Conservation (phyloP, 2,113 vertebrate genomes). For the Colaptes auratus region DNA sequence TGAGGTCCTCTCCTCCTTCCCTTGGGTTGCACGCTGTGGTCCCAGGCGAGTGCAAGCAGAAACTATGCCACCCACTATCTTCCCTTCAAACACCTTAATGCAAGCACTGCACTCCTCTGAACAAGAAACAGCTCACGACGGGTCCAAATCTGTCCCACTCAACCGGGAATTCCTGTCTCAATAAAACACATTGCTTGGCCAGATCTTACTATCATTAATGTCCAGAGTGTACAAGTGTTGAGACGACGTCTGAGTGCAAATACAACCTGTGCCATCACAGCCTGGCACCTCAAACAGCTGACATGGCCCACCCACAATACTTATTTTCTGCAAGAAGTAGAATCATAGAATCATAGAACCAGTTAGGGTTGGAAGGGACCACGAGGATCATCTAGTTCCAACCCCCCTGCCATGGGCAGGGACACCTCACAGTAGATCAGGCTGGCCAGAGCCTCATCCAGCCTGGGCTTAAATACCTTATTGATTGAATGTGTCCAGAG, state of each 20-base stretch:
- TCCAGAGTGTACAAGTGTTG: not conserved
- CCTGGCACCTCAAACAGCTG: not conserved
- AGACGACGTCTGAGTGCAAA: not conserved
- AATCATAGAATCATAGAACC: not conserved
- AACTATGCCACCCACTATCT: fast-evolving
- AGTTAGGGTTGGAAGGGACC: no score
- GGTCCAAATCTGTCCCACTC: not conserved
- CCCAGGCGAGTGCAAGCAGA: not conserved
- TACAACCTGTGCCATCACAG: not conserved
- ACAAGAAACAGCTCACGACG: fast-evolving
- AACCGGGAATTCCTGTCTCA: not conserved
- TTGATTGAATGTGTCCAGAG: no score
- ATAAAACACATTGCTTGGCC: fast-evolving
- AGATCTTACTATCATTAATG: not conserved
- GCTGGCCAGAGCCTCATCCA: no score
- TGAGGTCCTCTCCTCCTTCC: fast-evolving
- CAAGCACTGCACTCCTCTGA: not conserved
- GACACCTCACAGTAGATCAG: no score
- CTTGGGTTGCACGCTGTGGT: fast-evolving
- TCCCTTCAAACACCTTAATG: not conserved
- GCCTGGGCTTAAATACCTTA: no score
- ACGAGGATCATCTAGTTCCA: no score
- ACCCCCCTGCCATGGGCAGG: no score
- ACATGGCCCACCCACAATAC: not conserved
- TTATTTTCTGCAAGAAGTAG: not conserved